These are phyloP conservation scores for Aricia artaxerxes DNA, from an alignment of 2,888 invertebrate species.

Conservation along the genomic window DNA sequence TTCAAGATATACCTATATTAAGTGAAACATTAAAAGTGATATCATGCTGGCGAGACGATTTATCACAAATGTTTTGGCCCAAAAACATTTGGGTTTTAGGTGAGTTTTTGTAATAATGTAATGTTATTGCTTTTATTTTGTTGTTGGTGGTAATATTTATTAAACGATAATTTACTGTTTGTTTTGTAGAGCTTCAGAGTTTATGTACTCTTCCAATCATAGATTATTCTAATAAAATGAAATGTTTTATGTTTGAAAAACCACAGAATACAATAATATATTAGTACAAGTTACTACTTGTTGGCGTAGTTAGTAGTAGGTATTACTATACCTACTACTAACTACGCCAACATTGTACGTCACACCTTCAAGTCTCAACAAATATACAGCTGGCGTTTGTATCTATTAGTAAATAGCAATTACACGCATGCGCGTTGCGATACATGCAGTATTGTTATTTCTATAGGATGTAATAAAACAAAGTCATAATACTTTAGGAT, in stretches of 20 bases:
- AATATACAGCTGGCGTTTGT: neutral
- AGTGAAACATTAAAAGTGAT: neutral
- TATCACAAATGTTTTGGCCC: constrained; percentile 1
- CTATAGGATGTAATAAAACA: too few relatives aligned
- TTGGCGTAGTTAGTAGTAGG: too few relatives aligned
- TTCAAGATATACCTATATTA: neutral
- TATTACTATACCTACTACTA: too few relatives aligned
- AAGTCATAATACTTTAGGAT: too few relatives aligned
- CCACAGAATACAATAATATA: too few relatives aligned
- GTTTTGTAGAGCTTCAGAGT: neutral
- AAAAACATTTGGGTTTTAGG: neutral
- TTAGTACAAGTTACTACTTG: too few relatives aligned
- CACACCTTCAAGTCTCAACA: neutral
- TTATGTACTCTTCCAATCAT: neutral
- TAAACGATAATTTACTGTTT: neutral
- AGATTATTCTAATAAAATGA: neutral
- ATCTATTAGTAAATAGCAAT: neutral
- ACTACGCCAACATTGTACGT: neutral
- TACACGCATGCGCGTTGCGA: neutral
- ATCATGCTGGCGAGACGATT: neutral
- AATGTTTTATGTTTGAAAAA: neutral
- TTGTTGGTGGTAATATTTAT: neutral
- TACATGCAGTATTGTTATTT: neutral
- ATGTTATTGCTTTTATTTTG: too few relatives aligned
- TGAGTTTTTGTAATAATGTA: neutral